These are phyloP conservation scores for Smutsia gigantea DNA, from an alignment of 2,797 vertebrate species.

Conservation along the genomic window DNA sequence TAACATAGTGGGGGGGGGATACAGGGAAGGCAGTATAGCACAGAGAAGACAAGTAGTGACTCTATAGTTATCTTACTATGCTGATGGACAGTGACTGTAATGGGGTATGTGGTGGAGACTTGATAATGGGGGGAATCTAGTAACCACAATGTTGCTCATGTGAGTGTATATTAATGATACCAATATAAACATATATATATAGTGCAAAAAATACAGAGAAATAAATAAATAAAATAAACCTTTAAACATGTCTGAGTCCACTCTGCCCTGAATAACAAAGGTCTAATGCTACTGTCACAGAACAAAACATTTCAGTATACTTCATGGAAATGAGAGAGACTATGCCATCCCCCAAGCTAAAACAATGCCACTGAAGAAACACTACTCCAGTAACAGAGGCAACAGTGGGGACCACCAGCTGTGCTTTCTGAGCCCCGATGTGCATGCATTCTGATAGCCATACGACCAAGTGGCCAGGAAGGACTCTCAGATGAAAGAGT, in stretches of 20 bases:
- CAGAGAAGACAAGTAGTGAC: too few relatives aligned
- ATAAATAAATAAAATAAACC: too few relatives aligned
- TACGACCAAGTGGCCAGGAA: neutral
- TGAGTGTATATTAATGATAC: too few relatives aligned
- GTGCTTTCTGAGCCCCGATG: neutral
- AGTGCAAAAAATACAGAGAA: too few relatives aligned
- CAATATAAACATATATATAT: too few relatives aligned
- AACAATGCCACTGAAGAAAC: neutral
- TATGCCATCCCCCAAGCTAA: neutral
- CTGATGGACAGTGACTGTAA: too few relatives aligned
- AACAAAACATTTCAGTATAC: neutral
- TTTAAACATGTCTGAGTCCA: neutral
- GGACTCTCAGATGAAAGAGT: neutral
- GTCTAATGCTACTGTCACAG: accelerated
- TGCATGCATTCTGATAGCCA: neutral
- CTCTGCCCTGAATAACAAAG: accelerated
- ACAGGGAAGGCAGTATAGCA: too few relatives aligned
- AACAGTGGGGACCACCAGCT: accelerated
- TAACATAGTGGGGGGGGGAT: too few relatives aligned
- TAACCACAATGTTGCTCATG: too few relatives aligned
- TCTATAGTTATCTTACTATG: too few relatives aligned
- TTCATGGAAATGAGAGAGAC: neutral
- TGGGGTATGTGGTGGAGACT: too few relatives aligned
- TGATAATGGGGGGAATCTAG: too few relatives aligned
- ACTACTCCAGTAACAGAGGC: neutral